phyloP scores from a whole-genome alignment of 2,113 vertebrate species.

The Microtus montanus region DNA sequence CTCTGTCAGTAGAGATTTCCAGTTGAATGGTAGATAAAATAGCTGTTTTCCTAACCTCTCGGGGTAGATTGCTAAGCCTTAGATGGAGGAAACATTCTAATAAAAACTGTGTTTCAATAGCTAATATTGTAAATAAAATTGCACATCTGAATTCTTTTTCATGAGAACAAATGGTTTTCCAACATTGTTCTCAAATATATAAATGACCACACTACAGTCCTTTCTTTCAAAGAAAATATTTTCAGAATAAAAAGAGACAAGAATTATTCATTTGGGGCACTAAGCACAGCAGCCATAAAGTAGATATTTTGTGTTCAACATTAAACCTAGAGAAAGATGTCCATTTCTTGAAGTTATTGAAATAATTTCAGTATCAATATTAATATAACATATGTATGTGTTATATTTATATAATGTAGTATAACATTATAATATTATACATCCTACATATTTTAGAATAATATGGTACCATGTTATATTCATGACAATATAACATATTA shows the following conservation, averaged over 20 bases:
- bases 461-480: no score
- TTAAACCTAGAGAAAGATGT: constrained; percentile 28
- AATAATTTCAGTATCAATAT: not conserved
- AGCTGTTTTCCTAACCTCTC: constrained; percentile 17
- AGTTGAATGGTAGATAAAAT: constrained; percentile 52
- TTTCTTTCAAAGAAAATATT: not conserved
- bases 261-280: not conserved
- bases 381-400: constrained; percentile 28
- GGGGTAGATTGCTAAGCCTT: constrained; percentile 24
- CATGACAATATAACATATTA: no score
- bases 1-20: not conserved
- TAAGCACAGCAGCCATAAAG: not conserved
- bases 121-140: not conserved
- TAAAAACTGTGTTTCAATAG: not conserved
- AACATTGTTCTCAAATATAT: constrained; percentile 4
- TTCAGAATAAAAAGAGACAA: not conserved
- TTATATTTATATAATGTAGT: not conserved
- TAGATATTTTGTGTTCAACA: not conserved
- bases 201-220: not conserved
- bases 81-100: not conserved
- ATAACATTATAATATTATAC: not conserved
- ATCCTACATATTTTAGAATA: no score
- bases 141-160: not conserved
- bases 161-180: constrained; percentile 43
- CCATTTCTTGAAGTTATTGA: not conserved